A percentile compares a stretch with the other conserved stretches of the same genome.
phyloP scores from a whole-genome alignment of 2,113 vertebrate genomes.

The Petrocephalus microphthalmus region DNA sequence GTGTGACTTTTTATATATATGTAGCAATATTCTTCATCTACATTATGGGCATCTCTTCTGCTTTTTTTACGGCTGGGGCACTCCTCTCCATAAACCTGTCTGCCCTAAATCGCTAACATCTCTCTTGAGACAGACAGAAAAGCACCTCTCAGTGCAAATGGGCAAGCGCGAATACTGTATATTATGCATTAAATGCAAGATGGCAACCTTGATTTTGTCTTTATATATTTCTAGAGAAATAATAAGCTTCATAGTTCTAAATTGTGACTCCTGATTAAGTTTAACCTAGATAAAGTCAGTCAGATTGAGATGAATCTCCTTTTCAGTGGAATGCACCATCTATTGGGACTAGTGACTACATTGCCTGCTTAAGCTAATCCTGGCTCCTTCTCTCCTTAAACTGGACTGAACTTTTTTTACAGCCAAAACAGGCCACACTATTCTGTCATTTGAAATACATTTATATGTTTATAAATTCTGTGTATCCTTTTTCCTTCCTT shows the following conservation, averaged over 20 bases:
- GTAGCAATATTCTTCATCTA: neutral
- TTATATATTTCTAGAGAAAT: neutral
- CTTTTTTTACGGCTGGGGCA: neutral
- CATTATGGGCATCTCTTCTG: neutral
- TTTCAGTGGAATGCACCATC: neutral
- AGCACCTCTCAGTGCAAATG: neutral
- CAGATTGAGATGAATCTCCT: too few relatives aligned
- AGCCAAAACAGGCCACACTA: neutral
- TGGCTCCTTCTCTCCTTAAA: neutral
- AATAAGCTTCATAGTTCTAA: neutral
- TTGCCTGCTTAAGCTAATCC: neutral
- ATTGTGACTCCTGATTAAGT: neutral
- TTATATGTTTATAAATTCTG: neutral
- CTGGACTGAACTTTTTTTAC: neutral
- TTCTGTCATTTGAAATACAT: neutral
- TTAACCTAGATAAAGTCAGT: neutral
- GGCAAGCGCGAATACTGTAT: neutral
- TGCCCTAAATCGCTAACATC: neutral
- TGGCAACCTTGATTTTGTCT: neutral
- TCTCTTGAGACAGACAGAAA: neutral
- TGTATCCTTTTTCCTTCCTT: neutral
- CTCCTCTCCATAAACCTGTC: neutral
- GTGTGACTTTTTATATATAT: slow-evolving; percentile 46
- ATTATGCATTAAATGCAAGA: neutral
- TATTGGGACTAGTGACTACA: neutral